These are phyloP conservation scores for Monarcha castaneiventris DNA, from an alignment of 2,113 vertebrate genomes.

Conservation along the genomic window DNA sequence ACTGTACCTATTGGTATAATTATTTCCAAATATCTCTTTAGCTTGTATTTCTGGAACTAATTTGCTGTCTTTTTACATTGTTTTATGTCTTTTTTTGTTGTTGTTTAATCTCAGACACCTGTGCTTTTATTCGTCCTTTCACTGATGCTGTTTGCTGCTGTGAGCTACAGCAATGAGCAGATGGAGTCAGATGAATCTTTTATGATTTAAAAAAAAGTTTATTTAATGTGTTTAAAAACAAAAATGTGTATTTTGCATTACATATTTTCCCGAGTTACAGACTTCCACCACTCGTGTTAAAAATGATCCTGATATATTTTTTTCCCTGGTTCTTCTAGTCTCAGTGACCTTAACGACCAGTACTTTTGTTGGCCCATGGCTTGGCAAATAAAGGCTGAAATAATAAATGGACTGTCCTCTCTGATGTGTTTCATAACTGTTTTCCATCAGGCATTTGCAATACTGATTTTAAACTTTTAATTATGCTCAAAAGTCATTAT, in stretches of 20 bases:
- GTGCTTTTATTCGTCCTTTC: background rate
- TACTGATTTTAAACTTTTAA: background rate
- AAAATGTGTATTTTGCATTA: background rate
- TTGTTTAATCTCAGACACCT: background rate
- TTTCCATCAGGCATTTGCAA: slow-evolving; percentile 10
- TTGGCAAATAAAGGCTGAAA: slow-evolving; percentile 43
- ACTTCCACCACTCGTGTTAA: background rate
- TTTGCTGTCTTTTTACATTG: background rate
- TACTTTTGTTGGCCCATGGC: background rate
- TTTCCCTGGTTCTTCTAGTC: background rate
- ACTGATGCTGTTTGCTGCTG: background rate
- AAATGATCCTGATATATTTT: background rate
- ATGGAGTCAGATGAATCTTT: background rate
- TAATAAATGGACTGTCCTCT: background rate
- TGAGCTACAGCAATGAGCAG: background rate
- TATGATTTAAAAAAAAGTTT: background rate
- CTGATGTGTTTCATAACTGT: slow-evolving; percentile 14
- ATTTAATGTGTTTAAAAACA: background rate
- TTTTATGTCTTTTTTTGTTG: background rate
- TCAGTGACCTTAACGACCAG: background rate
- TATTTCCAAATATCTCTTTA: background rate
- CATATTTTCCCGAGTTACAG: background rate
- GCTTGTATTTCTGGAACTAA: background rate
- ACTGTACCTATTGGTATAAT: background rate
- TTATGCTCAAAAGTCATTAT: background rate